Base-by-base conservation (phyloP, 2,797 vertebrate species). In the Spheniscus humboldti region DNA sequence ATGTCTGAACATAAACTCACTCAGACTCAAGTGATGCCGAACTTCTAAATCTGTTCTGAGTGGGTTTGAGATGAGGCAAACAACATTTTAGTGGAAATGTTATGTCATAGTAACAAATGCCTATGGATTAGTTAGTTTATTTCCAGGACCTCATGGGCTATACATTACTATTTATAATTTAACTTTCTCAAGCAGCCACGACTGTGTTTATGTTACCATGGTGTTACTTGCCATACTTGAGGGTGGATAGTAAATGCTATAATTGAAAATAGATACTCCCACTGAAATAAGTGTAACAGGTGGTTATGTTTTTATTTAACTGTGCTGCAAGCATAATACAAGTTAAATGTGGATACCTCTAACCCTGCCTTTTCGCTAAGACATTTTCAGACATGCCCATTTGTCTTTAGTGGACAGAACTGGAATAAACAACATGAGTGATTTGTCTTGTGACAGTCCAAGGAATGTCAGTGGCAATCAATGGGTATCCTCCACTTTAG, bases 131-230 rank as follows among this genome's bases (percentile, higher is more conserved):
- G 95, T 91, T 94, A 68, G 85, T 96, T 97, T 97, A 97, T 98
- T 98, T 97, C 91, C 94, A 97, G 96, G 92, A 88, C 92, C 76
- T 86, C 92, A 79, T 53, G 78, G 90, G 68, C 95, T 97, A 94
- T 97, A 96, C 90, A 75, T 97, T 86, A 79, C 97, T 96, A 97
- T 98, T 97, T 98, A 97, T 97, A 98, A 94, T 95, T 95, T 96
- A 92, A 93, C 94, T 95, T 95, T 96, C 96, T 94, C 84, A 85
- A 94, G 90, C 89, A 97, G 88, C 85, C 90, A 62, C 48, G 47
- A n/a, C 84, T 94, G 93, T 98, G 97, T 98, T 97, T 97, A 94
- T 97, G 98, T 98, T 98, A 95, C 98, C 95, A 98, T 98, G 98
- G 97, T 86, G 96, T 97, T 91, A 67, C 90, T 91, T 96, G 92